Base-by-base conservation (phyloP, 2,797 vertebrate genomes). In the Saxicola maurus region DNA sequence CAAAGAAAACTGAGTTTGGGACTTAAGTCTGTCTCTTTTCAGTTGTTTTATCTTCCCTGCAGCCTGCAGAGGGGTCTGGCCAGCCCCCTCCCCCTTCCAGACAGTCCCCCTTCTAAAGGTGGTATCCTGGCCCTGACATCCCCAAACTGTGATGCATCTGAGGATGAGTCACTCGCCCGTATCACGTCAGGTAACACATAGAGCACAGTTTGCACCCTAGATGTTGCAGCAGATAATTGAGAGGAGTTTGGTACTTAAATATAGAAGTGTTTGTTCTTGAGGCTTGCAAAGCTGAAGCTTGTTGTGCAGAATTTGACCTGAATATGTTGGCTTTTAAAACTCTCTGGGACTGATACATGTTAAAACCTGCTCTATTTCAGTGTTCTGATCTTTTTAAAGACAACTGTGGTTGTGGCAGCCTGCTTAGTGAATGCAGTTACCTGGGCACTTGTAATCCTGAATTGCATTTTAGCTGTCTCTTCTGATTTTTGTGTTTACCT, bases 191-290 rank as follows among this genome's bases (percentile, higher is more conserved):
- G 74, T 85, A 64, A 75, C 76, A 71, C 68, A 76, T 31, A 19
- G 2, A 75, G 69, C 31, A 2, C 77, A 59, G 69, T 73, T 91
- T 82, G 82, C 87, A 76, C 87, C 76, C 45, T 72, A 68, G 76
- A 65, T 6, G 45, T 52, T 72, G 75, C 69, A 4, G 82, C 48
- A 66, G 82, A 74, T 85, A 90, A 88, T 68, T 80, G 78, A 57
- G 84, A 77, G 65, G 59, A 74, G 82, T 61, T 93, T 55, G 43
- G 55, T 51, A 49, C 84, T 95, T 93, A 94, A 95, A 94, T 91
- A 91, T 86, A 95, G 95, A 92, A 92, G 64, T 86, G 90, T 90
- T 76, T 93, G 84, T 94, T 94, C 90, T 77, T 55, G 46, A 80
- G 48, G 55, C 64, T 91, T 51, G 71, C 3, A 0, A 72, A 81